phyloP scores from a whole-genome alignment of 2,113 vertebrate species.

The Nannobrachium achirus region DNA sequence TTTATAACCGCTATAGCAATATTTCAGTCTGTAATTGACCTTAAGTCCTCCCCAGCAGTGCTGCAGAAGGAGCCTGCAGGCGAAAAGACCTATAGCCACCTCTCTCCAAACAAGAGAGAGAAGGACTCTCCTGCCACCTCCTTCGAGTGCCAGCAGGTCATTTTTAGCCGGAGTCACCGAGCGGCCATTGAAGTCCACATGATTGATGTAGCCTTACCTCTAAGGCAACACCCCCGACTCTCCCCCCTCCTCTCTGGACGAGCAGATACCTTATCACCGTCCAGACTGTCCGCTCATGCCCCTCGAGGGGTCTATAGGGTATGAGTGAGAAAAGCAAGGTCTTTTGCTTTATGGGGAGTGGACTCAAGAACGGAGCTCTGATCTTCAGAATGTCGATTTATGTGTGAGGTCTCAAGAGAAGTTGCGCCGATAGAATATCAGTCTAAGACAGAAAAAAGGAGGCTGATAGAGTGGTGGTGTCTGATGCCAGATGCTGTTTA shows the following conservation, averaged over 20 bases:
- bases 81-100: conserved; percentile 42
- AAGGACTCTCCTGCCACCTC: conserved; percentile 37
- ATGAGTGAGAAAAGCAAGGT: conserved; percentile 21
- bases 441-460: conserved; percentile 15
- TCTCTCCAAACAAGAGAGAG: conserved; percentile 32
- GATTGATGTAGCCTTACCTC: conserved; percentile 70
- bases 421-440: conserved; percentile 47
- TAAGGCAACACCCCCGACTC: conserved; percentile 52
- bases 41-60: background rate
- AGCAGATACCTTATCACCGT: conserved; percentile 66
- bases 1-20: too few species aligned
- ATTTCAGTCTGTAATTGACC: background rate
- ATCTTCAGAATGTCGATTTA: conserved; percentile 66
- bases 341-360: conserved; percentile 28
- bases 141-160: conserved; percentile 45
- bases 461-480: conserved; percentile 8
- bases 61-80: conserved; percentile 15
- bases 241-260: conserved; percentile 37
- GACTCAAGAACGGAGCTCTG: conserved; percentile 42
- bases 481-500: conserved; percentile 26
- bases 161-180: conserved; percentile 53
- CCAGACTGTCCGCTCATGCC: background rate
- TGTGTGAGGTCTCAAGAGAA: conserved; percentile 61
- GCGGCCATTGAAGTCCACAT: conserved; percentile 47
- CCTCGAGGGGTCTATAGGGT: background rate